Conservation (phyloP, 2,888 invertebrate species). For the Liodrosophila aerea region DNA sequence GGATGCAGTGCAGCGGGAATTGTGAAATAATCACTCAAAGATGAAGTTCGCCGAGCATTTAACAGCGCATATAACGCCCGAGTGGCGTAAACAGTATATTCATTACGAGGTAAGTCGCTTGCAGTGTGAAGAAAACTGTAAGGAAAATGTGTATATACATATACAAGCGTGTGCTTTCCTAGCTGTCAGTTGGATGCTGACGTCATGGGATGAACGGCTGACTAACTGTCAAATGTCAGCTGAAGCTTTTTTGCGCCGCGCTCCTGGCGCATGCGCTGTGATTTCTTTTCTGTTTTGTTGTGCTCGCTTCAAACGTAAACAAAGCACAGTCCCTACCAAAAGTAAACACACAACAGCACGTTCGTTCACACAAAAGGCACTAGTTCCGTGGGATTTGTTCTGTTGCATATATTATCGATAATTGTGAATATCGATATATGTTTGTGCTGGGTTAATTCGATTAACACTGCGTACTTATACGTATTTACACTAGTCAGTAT, state of each 20-base stretch:
- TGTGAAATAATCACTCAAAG: constrained; percentile 14
- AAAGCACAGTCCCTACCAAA: constrained; percentile 10
- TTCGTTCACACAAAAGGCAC: too few relatives aligned
- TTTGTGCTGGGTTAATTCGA: too few relatives aligned
- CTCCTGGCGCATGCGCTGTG: constrained; percentile 61
- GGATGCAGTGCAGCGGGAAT: constrained; percentile 62
- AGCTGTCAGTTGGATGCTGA: constrained; percentile 63
- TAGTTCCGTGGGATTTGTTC: too few relatives aligned
- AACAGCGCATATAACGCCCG: constrained; percentile 93
- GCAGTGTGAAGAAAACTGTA: constrained; percentile 5
- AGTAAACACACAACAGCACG: constrained; percentile 23
- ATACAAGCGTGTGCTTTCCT: constrained; percentile 52
- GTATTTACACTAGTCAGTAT: too few relatives aligned
- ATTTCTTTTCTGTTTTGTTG: constrained; percentile 40
- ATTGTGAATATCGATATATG: too few relatives aligned
- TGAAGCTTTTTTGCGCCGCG: constrained; percentile 47
- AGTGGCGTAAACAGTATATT: constrained; percentile 95
- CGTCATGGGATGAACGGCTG: constrained; percentile 61
- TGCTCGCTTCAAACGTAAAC: constrained; percentile 63
- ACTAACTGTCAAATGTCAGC: constrained; percentile 55
- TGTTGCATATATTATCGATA: too few relatives aligned
- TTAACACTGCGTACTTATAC: too few relatives aligned
- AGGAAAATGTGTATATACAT: constrained; percentile 63
- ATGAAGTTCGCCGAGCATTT: constrained; percentile 97
- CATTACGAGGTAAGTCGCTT: constrained; percentile 88